Conservation (phyloP, 2,113 vertebrate genomes). For the Hiodon tergisus region DNA sequence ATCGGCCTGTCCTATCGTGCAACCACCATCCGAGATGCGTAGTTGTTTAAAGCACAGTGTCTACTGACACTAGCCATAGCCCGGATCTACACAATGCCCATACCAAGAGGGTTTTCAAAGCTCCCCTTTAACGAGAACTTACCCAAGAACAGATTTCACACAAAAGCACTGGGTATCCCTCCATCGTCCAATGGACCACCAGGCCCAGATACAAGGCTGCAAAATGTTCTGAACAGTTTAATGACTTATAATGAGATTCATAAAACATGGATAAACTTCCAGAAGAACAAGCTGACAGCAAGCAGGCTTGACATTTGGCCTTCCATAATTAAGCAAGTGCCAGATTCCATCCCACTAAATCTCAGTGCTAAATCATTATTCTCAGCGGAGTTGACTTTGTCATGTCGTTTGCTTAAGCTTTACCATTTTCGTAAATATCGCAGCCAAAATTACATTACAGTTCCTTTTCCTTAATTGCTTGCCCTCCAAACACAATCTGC, state of each 20-base stretch:
- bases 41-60: too few relatives aligned
- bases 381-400: conserved; percentile 65
- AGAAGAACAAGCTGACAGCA: conserved; percentile 62
- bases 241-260: conserved; percentile 73
- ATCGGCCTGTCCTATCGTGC: neutral
- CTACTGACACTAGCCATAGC: neutral
- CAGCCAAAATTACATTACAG: conserved; percentile 75
- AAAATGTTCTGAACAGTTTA: conserved; percentile 65
- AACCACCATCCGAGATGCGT: neutral
- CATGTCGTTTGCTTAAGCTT: conserved; percentile 63
- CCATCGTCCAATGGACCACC: conserved; percentile 15
- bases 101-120: neutral
- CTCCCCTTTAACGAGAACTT: neutral
- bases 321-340: conserved; percentile 70
- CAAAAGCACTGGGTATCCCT: neutral
- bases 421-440: conserved; percentile 60
- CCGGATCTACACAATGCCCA: neutral
- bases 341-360: conserved; percentile 69
- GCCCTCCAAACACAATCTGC: conserved; percentile 79
- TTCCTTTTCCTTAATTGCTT: conserved; percentile 74
- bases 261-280: conserved; percentile 65
- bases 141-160: neutral
- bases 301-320: conserved; percentile 76
- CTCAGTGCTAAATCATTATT: conserved; percentile 71
- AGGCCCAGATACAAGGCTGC: conserved; percentile 51